Conservation (phyloP, 2,113 vertebrate species). For the Cryptomyrus ogoouensis region DNA sequence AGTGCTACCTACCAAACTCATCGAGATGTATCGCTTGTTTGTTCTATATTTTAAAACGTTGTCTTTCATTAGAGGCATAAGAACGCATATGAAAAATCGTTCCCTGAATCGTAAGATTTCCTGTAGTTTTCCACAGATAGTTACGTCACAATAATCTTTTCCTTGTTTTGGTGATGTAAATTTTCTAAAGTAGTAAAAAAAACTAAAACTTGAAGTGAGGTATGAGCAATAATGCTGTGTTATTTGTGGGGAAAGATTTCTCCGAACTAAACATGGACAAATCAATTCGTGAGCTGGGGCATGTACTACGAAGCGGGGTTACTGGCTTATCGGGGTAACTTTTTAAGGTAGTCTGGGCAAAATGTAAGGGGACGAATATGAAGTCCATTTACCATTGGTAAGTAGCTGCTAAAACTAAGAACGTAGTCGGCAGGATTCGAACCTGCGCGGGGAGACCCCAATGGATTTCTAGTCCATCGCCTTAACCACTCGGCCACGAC, state of each 20-base stretch:
- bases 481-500: slow-evolving; percentile 81
- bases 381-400: not conserved
- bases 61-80: not conserved
- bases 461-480: slow-evolving; percentile 73
- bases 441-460: slow-evolving; percentile 73
- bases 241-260: not conserved
- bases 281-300: no score
- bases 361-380: no score
- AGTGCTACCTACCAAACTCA: not conserved
- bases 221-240: not conserved
- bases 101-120: not conserved
- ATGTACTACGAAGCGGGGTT: no score
- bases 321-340: not conserved
- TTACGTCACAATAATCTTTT: not conserved
- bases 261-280: no score
- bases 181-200: not conserved
- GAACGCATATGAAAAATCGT: not conserved
- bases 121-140: not conserved
- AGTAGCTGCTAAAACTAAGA: not conserved
- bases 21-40: not conserved
- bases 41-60: not conserved
- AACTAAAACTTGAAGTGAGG: not conserved
- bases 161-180: not conserved
- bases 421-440: slow-evolving; percentile 38
- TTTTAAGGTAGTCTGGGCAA: no score